Base-by-base conservation (phyloP, 1,140 invertebrate species). In the Brachionus rubens region DNA sequence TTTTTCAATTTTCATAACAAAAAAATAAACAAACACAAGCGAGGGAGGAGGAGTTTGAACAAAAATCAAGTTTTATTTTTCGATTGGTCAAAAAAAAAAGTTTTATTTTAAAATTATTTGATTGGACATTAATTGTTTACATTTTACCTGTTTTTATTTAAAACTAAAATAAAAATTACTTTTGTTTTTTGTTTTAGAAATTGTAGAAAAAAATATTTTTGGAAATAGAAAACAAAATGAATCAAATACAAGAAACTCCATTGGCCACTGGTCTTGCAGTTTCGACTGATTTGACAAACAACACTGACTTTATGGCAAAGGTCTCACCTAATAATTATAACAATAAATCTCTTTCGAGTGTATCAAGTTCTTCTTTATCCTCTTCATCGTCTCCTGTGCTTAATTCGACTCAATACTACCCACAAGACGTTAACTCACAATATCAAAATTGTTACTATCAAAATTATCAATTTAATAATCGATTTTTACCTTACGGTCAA, bases 161-260 rank as follows among this genome's bases (percentile, higher is more conserved):
- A 7, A 14, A 14, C 5, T 7, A 46, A 46, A 43, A 43, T 65
- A 65, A 30, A 43, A 30, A 24, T 65, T 65, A 43, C 19, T 65
- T 43, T 24, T 41, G 40, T 43, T 41, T 36, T 41, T 43, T 65
- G 19, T n/a, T 65, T 65, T 65, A 65, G 59, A 65, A 65, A 19
- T 41, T 30, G n/a, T n/a, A n/a, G n/a, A n/a, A n/a, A 46, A 65
- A 41, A 43, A 40, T 62, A 24, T 7, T 30, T 26, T 26, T 41
- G 40, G 7, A 36, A 24, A 19, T 21, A 40, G 12, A 33, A 14
- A 33, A 10, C 14, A 43, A 24, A 65, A 65, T 65, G 59, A 41
- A 43, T n/a, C 59, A 65, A 65, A 16, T 43, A 24, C 59, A 65
- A 41, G 59, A 65, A 43, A 24, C 21, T 46, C 36, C 59, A 65